These are phyloP conservation scores for Cerceris ruficornis DNA, from an alignment of 2,888 invertebrate genomes.

Conservation along the genomic window DNA sequence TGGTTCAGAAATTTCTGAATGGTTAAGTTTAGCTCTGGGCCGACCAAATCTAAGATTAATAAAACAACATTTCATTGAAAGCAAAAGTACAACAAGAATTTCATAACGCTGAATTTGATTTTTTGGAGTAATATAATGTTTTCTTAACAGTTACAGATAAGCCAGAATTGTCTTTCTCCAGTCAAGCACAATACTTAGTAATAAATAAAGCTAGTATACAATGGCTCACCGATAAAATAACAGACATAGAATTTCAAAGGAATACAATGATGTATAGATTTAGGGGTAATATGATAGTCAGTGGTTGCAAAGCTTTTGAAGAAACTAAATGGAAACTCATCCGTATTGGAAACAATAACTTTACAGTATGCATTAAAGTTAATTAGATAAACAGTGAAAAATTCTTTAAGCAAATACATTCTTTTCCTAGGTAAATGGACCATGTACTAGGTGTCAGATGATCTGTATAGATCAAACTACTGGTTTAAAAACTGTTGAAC, in stretches of 20 bases:
- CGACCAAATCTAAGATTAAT: slow-evolving; percentile 87
- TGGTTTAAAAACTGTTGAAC: slow-evolving; percentile 90
- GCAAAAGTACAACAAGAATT: slow-evolving; percentile 37
- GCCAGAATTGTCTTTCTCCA: slow-evolving; percentile 86
- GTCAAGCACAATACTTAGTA: slow-evolving; percentile 93
- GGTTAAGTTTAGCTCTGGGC: slow-evolving; percentile 90
- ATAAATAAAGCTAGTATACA: slow-evolving; percentile 90
- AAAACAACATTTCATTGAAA: slow-evolving; percentile 82
- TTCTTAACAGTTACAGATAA: slow-evolving; percentile 61
- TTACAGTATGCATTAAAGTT: slow-evolving; percentile 83
- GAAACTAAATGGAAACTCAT: slow-evolving; percentile 89
- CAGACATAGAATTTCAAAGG: slow-evolving; percentile 81
- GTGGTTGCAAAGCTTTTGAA: slow-evolving; percentile 87
- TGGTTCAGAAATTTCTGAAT: slow-evolving; percentile 90
- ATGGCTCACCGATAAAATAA: slow-evolving; percentile 86
- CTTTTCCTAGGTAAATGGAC: slow-evolving; percentile 87
- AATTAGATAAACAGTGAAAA: slow-evolving; percentile 14
- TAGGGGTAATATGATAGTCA: slow-evolving; percentile 94
- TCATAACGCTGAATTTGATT: neutral
- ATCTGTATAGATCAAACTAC: slow-evolving; percentile 95
- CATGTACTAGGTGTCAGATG: slow-evolving; percentile 96
- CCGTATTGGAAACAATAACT: slow-evolving; percentile 85
- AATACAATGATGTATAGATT: slow-evolving; percentile 90
- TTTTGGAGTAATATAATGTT: neutral
- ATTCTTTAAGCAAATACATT: slow-evolving; percentile 11